These are phyloP conservation scores for Rhizoglyphus robini DNA, from an alignment of 1,140 invertebrate species.

Conservation along the genomic window DNA sequence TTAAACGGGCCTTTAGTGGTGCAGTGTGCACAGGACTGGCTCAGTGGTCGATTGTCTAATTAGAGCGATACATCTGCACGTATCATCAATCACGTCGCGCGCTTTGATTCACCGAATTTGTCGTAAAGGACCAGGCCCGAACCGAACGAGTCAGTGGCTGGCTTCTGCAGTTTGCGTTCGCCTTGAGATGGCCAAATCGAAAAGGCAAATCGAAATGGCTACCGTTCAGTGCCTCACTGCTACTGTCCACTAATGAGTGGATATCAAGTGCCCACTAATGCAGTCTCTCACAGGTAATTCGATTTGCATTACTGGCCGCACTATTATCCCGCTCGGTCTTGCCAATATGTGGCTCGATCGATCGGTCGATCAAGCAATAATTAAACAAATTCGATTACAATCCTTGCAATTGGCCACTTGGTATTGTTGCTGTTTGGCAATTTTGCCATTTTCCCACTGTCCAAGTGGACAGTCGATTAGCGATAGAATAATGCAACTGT, in stretches of 20 bases:
- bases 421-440: neutral
- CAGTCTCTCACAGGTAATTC: neutral
- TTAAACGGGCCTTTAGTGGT: neutral
- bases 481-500: neutral
- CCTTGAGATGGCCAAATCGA: no score
- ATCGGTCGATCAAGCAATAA: conserved; percentile 3
- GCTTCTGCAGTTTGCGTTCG: no score
- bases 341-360: conserved; percentile 4
- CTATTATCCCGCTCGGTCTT: neutral
- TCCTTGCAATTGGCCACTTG: neutral
- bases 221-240: no score
- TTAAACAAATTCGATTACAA: conserved; percentile 15
- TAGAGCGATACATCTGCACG: conserved; percentile 4
- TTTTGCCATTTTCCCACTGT: no score
- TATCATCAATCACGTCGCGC: conserved; percentile 4
- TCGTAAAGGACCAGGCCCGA: neutral
- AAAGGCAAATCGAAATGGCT: neutral
- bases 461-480: no score
- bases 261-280: neutral
- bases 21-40: neutral
- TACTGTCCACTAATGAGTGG: neutral
- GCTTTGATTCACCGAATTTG: neutral
- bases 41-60: neutral
- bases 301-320: neutral
- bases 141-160: no score